Evolutionary conservation across 1,140 invertebrate genomes (phyloP), one percentile per base, ranked within the genome.

Genomic region (Stegodyphus dumicola): DNA sequence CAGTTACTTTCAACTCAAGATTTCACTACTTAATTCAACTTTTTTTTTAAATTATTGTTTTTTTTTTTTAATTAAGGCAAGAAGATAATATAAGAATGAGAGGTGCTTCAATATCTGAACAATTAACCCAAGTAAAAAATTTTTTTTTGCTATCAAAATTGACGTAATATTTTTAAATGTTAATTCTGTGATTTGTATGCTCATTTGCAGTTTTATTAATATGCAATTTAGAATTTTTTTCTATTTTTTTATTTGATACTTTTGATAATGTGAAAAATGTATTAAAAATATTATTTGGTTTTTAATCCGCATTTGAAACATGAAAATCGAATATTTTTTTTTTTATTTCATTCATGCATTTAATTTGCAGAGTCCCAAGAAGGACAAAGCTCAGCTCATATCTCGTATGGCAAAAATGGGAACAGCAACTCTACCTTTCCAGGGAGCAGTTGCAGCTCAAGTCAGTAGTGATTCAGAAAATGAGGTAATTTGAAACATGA

Each of bases 381-480:
- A 71, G 9, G 87, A 87, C n/a, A 87, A 87, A 51, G 87, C 87
- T 6, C 76, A 86, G 18, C 49, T 87, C 2, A 87, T 87, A 49
- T 87, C 87, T 10, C 83, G 87, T 7, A 86, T 87, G 83, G 87
- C 87, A 7, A 87, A 87, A 81, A 85, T 87, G 83, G 87, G 87
- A 56, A 86, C 77, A 52, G 66, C 87, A 9, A 76, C 74, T 48
- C 60, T 85, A 15, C 81, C 81, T 17, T 77, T 85, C 7, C 81
- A 85, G 17, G 81, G 81, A 56, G 74, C 81, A 6, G 52, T 85
- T 56, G 60, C 74, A 51, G 81, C 81, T 56, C 81, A 77, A 76
- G 81, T 85, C 18, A 69, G 74, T 51, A 77, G 73, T 77, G 73
- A 76, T 67, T 85, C 85, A 51, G 85, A 86, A 86, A 66, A 52